A percentile compares a stretch with the other conserved stretches of the same genome.
Evolutionary conservation across 2,888 invertebrate species (phyloP).

Genomic region (Eupithecia tripunctaria): DNA sequence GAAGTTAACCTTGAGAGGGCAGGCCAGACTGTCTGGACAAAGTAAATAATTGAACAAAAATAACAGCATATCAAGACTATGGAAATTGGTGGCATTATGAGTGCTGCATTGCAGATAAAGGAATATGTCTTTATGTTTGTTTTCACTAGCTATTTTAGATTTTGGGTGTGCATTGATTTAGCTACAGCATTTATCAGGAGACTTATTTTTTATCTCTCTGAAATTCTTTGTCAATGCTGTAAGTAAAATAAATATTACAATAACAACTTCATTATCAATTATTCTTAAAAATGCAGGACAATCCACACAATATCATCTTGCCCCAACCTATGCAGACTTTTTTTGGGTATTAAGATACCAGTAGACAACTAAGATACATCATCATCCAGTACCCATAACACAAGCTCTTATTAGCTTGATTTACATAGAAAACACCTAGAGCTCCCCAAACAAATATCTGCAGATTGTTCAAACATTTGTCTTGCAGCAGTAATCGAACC

Average conservation of each 20-base stretch:
- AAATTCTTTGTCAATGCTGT: not conserved
- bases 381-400: too few species aligned
- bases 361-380: not conserved
- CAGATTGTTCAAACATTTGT: not conserved
- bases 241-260: not conserved
- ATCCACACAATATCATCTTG: not conserved
- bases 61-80: constrained; percentile 19
- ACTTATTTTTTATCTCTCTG: not conserved
- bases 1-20: constrained; percentile 33
- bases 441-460: not conserved
- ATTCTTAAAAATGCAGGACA: not conserved
- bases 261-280: too few species aligned
- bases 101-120: not conserved
- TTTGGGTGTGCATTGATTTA: not conserved
- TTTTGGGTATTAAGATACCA: not conserved
- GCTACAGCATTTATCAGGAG: not conserved
- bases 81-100: not conserved
- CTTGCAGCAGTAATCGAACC: too few species aligned
- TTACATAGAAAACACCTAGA: not conserved
- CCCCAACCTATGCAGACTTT: not conserved
- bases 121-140: not conserved
- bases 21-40: constrained; percentile 22
- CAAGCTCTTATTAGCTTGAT: not conserved
- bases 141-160: not conserved
- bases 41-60: constrained; percentile 23